These are phyloP conservation scores for Oenanthe oenanthe DNA, from an alignment of 2,113 vertebrate species.

Conservation along the genomic window DNA sequence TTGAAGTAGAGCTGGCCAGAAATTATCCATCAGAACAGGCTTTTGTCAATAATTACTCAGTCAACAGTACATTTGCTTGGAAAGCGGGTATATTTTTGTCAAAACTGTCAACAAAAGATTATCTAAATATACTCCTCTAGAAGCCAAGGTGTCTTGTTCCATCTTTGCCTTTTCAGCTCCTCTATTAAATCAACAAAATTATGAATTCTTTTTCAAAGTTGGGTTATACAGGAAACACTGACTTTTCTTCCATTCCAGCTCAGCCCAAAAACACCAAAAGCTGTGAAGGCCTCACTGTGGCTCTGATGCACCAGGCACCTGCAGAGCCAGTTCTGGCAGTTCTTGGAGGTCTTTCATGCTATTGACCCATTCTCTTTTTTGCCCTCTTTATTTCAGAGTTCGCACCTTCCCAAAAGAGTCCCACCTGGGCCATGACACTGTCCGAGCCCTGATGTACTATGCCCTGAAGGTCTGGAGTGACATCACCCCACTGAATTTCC, in stretches of 20 bases:
- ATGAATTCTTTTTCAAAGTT: not conserved
- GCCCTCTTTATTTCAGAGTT: conserved; percentile 75
- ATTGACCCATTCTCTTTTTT: not conserved
- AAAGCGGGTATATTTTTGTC: not conserved
- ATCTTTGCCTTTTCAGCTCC: not conserved
- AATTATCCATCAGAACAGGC: not conserved
- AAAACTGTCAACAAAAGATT: not conserved
- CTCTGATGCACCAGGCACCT: not conserved
- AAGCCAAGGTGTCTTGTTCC: not conserved
- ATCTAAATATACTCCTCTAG: not conserved
- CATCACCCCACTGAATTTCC: conserved; percentile 93
- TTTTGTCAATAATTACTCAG: conserved; percentile 42
- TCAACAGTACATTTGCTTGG: not conserved
- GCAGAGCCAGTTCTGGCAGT: not conserved
- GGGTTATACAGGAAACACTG: not conserved
- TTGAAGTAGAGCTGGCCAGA: not conserved
- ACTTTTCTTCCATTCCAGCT: not conserved
- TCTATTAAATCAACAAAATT: not conserved
- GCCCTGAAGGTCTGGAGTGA: conserved; percentile 98
- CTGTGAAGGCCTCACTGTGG: not conserved
- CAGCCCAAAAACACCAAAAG: accelerated
- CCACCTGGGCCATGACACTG: conserved; percentile 88
- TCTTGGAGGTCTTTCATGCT: not conserved
- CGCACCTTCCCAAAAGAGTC: conserved; percentile 91
- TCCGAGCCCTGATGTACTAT: conserved; percentile 94